phyloP scores from a whole-genome alignment of 2,888 invertebrate species.

The Nephrocerus scutellatus region DNA sequence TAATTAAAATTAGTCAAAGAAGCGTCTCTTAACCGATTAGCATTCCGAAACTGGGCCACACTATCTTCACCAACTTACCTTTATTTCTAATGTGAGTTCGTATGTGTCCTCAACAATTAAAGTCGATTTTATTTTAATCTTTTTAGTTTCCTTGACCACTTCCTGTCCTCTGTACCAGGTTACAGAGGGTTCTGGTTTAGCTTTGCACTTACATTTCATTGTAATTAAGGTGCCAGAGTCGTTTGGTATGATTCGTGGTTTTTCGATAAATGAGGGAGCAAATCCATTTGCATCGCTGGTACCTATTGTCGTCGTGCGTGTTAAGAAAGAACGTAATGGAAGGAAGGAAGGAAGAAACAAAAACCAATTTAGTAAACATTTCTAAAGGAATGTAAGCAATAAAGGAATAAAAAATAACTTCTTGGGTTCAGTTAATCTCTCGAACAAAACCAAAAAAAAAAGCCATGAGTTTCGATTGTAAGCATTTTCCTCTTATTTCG shows the following conservation, averaged over 20 bases:
- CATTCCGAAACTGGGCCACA: neutral
- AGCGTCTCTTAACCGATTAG: neutral
- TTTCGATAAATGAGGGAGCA: conserved; percentile 95
- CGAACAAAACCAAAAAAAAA: too few relatives aligned
- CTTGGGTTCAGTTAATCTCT: too few relatives aligned
- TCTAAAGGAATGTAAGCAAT: too few relatives aligned
- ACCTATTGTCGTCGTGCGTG: too few relatives aligned
- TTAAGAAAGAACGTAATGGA: too few relatives aligned
- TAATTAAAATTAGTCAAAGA: conserved; percentile 3
- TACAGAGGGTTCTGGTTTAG: conserved; percentile 89
- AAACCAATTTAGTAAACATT: too few relatives aligned
- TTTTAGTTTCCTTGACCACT: conserved; percentile 74
- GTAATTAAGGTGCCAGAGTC: conserved; percentile 94
- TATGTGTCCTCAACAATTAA: conserved; percentile 78
- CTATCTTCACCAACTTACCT: conserved; percentile 51
- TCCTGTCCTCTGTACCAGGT: conserved; percentile 92
- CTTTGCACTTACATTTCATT: conserved; percentile 94
- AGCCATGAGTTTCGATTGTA: too few relatives aligned
- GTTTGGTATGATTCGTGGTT: conserved; percentile 98
- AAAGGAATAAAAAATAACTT: too few relatives aligned
- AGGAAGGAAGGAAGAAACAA: too few relatives aligned
- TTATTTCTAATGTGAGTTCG: conserved; percentile 73
- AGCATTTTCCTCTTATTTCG: too few relatives aligned
- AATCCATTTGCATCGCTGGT: conserved; percentile 83
- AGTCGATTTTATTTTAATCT: conserved; percentile 72